Evolutionary conservation across 2,888 invertebrate species (phyloP).

Genomic region (Troglohyphantes excavatus): DNA sequence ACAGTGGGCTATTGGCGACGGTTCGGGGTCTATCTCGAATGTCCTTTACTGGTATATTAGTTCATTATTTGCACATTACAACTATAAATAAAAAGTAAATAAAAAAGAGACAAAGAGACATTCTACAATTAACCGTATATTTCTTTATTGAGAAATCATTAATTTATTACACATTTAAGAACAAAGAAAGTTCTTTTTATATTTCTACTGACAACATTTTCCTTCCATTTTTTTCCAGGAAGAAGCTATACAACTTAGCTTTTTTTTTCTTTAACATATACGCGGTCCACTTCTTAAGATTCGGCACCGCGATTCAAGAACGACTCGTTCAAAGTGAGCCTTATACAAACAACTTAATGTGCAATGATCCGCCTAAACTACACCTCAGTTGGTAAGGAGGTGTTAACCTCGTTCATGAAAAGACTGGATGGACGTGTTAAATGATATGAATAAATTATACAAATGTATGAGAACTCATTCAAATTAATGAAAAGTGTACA

Average conservation of each 20-base stretch:
- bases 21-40: no score
- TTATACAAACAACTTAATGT: constrained; percentile 15
- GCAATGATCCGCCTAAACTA: constrained; percentile 3
- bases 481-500: no score
- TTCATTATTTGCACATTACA: no score
- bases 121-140: constrained; percentile 25
- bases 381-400: not conserved
- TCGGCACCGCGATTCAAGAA: constrained; percentile 33
- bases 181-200: not conserved
- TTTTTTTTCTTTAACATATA: constrained; percentile 4
- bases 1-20: no score
- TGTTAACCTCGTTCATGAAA: constrained; percentile 15
- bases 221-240: not conserved
- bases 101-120: not conserved
- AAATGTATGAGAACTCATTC: no score
- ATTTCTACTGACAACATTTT: not conserved
- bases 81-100: not conserved
- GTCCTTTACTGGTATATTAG: no score
- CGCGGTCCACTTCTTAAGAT: constrained; percentile 57
- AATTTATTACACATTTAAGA: constrained; percentile 4
- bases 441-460: no score
- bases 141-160: constrained; percentile 47
- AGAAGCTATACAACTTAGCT: not conserved
- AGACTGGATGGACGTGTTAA: not conserved
- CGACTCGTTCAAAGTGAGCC: constrained; percentile 6